Base-by-base conservation (phyloP, 1,140 invertebrate species). In the Delia radicum region DNA sequence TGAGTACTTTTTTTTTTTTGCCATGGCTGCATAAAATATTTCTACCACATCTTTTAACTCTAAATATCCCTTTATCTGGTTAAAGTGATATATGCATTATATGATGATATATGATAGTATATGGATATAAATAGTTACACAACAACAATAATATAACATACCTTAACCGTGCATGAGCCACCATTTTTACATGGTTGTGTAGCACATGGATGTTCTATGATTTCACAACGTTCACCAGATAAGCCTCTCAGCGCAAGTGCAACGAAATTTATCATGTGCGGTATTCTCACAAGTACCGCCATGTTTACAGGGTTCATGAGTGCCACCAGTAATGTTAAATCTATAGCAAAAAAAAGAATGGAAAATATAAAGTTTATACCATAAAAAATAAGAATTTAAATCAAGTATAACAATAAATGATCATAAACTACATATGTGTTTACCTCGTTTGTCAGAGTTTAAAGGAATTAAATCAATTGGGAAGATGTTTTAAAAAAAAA, bases 301-400 rank as follows among this genome's bases (percentile, higher is more conserved):
- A 88, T 99, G 97, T 80, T 93, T 91, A 87, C 97, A 99, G 1
- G 96, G 96, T 85, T 96, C 94, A 88, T 98, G 95, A 71, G 97
- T 98, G 61, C 97, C 97, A 87, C 96, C 97, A 99, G 88, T 96
- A 98, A 88, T 99, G 95, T 98, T 79, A 99, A 90, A 90, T 99
- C 97, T 92, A 87, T 71, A 69, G 71, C 69, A 73, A 75, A 62
- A 31, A 67, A 76, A 76, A 71, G 73, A 55, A 15, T 73, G 87
- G 3, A 74, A 48, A 3, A 73, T n/a, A n/a, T n/a, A 29, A 29
- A 71, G 55, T 67, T 24, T 26, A 28, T 55, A 74, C 61, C 13
- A 29, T 2, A 62, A n/a, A 62, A 21, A 13, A 8, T 7, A 27
- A 21, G 61, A 27, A 21, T 24, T 62, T 5, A 21, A 62, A 24